These are phyloP conservation scores for Xenops minutus DNA, from an alignment of 2,797 vertebrate genomes.

Conservation along the genomic window DNA sequence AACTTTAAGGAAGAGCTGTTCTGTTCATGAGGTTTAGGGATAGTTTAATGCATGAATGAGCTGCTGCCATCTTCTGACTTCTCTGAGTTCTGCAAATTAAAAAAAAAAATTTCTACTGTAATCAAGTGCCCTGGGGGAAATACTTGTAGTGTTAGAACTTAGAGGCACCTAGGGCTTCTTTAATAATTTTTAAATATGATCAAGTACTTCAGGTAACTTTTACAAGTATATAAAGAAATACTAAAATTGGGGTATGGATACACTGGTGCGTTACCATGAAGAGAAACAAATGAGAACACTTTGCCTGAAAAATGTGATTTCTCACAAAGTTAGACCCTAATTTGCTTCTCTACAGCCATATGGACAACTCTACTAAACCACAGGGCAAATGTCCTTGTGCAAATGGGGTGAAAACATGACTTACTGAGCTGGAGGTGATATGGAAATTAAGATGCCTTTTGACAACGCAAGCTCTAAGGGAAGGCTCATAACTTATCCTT, in stretches of 20 bases:
- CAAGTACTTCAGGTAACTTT: not conserved
- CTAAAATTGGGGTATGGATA: not conserved
- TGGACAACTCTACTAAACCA: not conserved
- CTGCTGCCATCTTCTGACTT: constrained; percentile 74
- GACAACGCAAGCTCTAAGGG: not conserved
- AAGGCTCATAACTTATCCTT: not conserved
- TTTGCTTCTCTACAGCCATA: not conserved
- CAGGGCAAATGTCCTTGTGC: not conserved
- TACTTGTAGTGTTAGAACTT: not conserved
- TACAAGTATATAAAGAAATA: not conserved
- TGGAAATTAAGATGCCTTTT: not conserved
- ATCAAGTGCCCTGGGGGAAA: constrained; percentile 32
- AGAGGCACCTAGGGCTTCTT: not conserved
- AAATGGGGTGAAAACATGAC: not conserved
- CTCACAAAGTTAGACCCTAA: not conserved
- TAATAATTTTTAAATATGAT: not conserved
- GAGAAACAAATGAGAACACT: not conserved
- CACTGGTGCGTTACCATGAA: not conserved
- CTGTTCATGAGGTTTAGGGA: constrained; percentile 27
- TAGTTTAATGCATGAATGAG: constrained; percentile 65
- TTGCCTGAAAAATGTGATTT: not conserved
- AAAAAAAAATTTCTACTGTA: constrained; percentile 30
- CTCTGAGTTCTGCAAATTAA: constrained; percentile 70
- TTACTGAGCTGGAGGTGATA: not conserved
- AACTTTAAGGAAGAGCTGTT: constrained; percentile 45